A percentile compares a stretch with the other conserved stretches of the same genome.
These are phyloP conservation scores for Chunga burmeisteri DNA, from an alignment of 2,113 vertebrate species.

Conservation along the genomic window DNA sequence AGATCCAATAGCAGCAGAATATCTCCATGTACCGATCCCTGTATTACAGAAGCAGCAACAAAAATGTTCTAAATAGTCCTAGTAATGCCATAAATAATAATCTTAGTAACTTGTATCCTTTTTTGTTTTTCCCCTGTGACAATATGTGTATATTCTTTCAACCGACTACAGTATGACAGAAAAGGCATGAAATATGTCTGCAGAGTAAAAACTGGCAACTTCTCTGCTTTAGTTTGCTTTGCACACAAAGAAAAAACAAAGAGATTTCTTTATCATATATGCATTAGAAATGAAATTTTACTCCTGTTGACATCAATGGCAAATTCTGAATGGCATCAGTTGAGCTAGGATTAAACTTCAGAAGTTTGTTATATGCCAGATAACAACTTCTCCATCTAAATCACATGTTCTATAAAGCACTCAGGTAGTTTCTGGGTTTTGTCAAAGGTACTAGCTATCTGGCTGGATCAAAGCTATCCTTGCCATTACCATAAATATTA, in stretches of 20 bases:
- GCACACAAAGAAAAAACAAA: not conserved
- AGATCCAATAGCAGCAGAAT: not conserved
- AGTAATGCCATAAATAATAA: not conserved
- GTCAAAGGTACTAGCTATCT: not conserved
- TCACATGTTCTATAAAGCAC: not conserved
- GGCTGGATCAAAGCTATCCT: slow-evolving; percentile 6
- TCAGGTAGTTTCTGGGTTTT: slow-evolving; percentile 2
- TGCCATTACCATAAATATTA: not conserved
- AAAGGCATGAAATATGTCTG: not conserved
- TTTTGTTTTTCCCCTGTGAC: not conserved
- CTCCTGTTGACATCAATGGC: not conserved
- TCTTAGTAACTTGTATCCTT: not conserved
- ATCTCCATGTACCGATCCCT: not conserved
- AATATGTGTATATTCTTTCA: not conserved
- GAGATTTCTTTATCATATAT: not conserved
- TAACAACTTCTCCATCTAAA: slow-evolving; percentile 1
- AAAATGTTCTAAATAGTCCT: not conserved
- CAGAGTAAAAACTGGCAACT: not conserved
- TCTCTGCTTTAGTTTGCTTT: not conserved
- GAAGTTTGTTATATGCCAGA: slow-evolving; percentile 3
- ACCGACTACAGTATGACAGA: not conserved
- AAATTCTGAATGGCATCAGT: slow-evolving; percentile 6
- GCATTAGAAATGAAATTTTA: not conserved
- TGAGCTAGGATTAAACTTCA: slow-evolving; percentile 19
- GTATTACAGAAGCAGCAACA: not conserved